phyloP scores from a whole-genome alignment of 1,140 invertebrate species.

The Zeugodacus cucurbitae region DNA sequence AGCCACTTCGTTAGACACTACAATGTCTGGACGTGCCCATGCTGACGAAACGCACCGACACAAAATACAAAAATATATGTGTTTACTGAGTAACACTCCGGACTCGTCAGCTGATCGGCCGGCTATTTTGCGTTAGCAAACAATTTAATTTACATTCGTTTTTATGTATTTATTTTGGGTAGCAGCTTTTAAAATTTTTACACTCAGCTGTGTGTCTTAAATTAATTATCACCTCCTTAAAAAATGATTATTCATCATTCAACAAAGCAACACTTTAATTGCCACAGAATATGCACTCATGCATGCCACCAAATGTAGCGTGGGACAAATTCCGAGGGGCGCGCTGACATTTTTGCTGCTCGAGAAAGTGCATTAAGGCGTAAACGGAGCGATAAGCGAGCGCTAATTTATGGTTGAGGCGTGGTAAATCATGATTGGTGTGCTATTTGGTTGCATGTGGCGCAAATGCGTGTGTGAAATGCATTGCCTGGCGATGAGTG shows the following conservation, averaged over 20 bases:
- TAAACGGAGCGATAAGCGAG: not conserved
- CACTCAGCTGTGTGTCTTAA: not conserved
- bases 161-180: not conserved
- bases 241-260: not conserved
- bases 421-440: not conserved
- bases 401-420: conserved; percentile 2
- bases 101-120: not conserved
- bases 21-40: not conserved
- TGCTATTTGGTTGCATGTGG: not conserved
- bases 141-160: not conserved
- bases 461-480: not conserved
- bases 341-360: not conserved
- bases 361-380: conserved; percentile 17
- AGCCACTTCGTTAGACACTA: not conserved
- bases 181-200: not conserved
- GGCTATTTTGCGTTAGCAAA: not conserved
- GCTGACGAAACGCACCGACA: not conserved
- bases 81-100: not conserved
- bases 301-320: not conserved
- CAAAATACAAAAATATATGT: not conserved
- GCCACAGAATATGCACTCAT: not conserved
- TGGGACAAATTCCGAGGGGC: not conserved
- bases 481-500: conserved; percentile 9
- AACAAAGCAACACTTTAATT: not conserved
- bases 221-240: conserved; percentile 13